Percentiles rank a stretch among this genome's conserved stretches.
These are phyloP conservation scores for Cyphomyrmex costatus DNA, from an alignment of 1,140 invertebrate species.

Conservation along the genomic window DNA sequence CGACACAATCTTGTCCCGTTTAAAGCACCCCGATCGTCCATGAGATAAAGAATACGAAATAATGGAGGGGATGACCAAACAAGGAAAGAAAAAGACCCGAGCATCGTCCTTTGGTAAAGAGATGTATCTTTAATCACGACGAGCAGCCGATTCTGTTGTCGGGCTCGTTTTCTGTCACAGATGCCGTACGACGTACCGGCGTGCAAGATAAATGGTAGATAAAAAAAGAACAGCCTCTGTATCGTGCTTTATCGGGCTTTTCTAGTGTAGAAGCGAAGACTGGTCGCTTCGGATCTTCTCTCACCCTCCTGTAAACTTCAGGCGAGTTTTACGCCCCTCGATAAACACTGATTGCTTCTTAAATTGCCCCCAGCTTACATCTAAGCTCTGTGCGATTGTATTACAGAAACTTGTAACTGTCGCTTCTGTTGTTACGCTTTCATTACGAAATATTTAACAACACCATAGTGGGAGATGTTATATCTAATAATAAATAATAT, in stretches of 20 bases:
- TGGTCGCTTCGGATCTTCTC: conserved; percentile 17
- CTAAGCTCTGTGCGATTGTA: conserved; percentile 16
- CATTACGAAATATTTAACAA: conserved; percentile 22
- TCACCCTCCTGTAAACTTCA: conserved; percentile 55
- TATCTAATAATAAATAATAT: background rate
- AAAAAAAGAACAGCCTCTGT: conserved; percentile 39
- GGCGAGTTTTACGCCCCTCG: conserved; percentile 60
- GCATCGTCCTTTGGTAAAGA: conserved; percentile 10
- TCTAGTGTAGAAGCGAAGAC: conserved; percentile 22
- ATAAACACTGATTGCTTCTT: conserved; percentile 71
- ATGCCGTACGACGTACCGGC: conserved; percentile 18
- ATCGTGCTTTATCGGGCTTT: background rate
- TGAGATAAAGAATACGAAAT: conserved; percentile 35
- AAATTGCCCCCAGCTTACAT: conserved; percentile 50
- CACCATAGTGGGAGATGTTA: background rate
- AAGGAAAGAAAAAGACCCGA: background rate
- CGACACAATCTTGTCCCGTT: conserved; percentile 27
- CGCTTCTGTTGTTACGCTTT: conserved; percentile 15
- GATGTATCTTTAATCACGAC: conserved; percentile 52
- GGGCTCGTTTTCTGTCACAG: conserved; percentile 44
- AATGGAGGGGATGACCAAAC: background rate
- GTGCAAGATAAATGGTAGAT: conserved; percentile 65
- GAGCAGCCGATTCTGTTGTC: conserved; percentile 42
- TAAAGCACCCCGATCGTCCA: conserved; percentile 17
- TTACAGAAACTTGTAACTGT: conserved; percentile 45